Conservation (phyloP, 2,113 vertebrate species). For the Pangasianodon hypophthalmus region DNA sequence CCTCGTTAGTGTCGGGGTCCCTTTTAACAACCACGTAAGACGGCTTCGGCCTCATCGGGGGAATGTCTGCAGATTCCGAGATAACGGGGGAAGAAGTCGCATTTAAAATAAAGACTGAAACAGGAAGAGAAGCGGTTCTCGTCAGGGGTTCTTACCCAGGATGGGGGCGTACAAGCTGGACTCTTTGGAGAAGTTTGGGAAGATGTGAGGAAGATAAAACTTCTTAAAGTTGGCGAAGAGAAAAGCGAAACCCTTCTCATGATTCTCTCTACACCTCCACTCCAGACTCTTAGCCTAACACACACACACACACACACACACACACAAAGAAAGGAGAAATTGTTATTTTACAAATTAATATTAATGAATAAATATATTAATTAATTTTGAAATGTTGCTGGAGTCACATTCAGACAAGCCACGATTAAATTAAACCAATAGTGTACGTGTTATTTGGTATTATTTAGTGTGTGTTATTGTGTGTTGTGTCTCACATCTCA, state of each 20-base stretch:
- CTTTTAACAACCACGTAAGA: conserved; percentile 89
- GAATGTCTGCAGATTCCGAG: conserved; percentile 79
- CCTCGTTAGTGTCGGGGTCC: conserved; percentile 90
- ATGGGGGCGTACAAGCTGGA: conserved; percentile 94
- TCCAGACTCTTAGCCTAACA: conserved; percentile 95
- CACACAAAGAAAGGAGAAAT: background rate
- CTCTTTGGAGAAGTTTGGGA: conserved; percentile 95
- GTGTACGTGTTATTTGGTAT: too few species aligned
- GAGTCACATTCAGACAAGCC: background rate
- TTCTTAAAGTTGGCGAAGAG: conserved; percentile 97
- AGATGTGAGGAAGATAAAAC: conserved; percentile 98
- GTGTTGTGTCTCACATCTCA: too few species aligned
- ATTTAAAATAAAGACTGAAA: background rate
- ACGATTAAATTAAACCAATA: too few species aligned
- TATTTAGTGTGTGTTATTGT: too few species aligned
- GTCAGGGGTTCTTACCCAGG: conserved; percentile 79
- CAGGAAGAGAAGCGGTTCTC: background rate
- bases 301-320: conserved; percentile 41
- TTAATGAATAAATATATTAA: too few species aligned
- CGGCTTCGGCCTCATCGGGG: conserved; percentile 92
- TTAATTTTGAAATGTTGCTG: too few species aligned
- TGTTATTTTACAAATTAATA: too few species aligned
- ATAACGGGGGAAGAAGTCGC: background rate
- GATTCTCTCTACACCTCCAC: conserved; percentile 98
- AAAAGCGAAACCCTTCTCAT: conserved; percentile 97